Evolutionary conservation across 2,888 invertebrate species (phyloP).

Genomic region (Nomada lathburiana): DNA sequence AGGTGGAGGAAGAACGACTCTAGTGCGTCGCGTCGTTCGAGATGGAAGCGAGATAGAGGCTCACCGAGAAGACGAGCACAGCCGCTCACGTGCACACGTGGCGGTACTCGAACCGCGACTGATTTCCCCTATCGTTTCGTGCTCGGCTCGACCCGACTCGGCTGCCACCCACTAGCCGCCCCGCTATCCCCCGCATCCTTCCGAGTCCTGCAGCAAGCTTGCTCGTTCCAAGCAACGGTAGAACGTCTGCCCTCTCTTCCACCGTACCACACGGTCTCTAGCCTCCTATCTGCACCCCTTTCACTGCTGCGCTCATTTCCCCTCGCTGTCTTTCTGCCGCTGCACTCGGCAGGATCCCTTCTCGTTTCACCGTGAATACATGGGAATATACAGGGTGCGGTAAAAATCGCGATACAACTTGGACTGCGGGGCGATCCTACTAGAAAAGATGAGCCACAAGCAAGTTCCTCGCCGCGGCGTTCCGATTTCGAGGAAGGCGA

Average conservation of each 20-base stretch:
- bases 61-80: constrained; percentile 40
- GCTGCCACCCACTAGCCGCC: constrained; percentile 69
- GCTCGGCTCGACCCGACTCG: constrained; percentile 27
- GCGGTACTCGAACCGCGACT: constrained; percentile 79
- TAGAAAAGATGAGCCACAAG: constrained; percentile 6
- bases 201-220: constrained; percentile 39
- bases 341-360: constrained; percentile 34
- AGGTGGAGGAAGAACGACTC: not conserved
- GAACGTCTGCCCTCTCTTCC: constrained; percentile 61
- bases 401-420: constrained; percentile 38
- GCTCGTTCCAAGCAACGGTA: constrained; percentile 68
- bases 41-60: not conserved
- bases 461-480: not conserved
- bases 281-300: constrained; percentile 20
- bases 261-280: constrained; percentile 20
- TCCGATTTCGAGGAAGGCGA: not conserved
- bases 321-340: constrained; percentile 38
- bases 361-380: constrained; percentile 18
- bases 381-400: constrained; percentile 39
- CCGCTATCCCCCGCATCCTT: constrained; percentile 40
- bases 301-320: constrained; percentile 35
- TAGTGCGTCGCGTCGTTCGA: not conserved
- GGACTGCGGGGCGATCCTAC: constrained; percentile 9
- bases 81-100: constrained; percentile 71
- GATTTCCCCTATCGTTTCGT: constrained; percentile 78